phyloP scores from a whole-genome alignment of 2,888 invertebrate genomes.

The Caradrina clavipalpis region DNA sequence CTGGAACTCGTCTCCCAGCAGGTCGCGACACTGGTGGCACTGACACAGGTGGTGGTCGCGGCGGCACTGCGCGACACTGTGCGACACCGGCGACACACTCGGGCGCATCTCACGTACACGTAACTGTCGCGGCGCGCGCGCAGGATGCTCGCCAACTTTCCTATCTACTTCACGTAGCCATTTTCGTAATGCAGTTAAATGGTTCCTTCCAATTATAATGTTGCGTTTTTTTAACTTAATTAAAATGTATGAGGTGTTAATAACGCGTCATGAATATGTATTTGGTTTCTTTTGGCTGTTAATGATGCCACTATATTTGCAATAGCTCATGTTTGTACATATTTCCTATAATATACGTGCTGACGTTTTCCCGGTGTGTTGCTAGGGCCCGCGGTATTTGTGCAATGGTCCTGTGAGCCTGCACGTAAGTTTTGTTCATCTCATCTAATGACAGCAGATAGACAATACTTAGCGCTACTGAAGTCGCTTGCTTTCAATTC shows the following conservation, averaged over 20 bases:
- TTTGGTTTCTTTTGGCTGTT: slow-evolving; percentile 15
- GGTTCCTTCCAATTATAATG: slow-evolving; percentile 33
- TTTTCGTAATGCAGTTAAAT: slow-evolving; percentile 24
- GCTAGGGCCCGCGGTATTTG: no score
- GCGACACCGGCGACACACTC: slow-evolving; percentile 27
- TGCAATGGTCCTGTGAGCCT: background rate
- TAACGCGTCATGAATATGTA: slow-evolving; percentile 23
- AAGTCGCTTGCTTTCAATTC: no score
- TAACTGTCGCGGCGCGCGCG: slow-evolving; percentile 54
- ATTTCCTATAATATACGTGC: slow-evolving; percentile 13
- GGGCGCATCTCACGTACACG: slow-evolving; percentile 58
- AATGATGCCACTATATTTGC: slow-evolving; percentile 13
- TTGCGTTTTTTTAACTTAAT: slow-evolving; percentile 22
- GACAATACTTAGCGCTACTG: no score
- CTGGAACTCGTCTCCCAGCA: no score
- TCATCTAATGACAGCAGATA: no score
- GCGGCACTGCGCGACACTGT: slow-evolving; percentile 11
- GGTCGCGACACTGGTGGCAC: background rate
- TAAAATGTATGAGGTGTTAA: slow-evolving; percentile 46
- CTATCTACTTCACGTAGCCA: slow-evolving; percentile 34
- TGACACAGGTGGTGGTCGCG: slow-evolving; percentile 13
- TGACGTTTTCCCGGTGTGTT: background rate
- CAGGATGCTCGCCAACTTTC: slow-evolving; percentile 43
- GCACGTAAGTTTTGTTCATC: no score
- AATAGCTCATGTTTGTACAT: slow-evolving; percentile 19